Evolutionary conservation across 2,113 vertebrate species (phyloP).

Genomic region (Hypomesus transpacificus): DNA sequence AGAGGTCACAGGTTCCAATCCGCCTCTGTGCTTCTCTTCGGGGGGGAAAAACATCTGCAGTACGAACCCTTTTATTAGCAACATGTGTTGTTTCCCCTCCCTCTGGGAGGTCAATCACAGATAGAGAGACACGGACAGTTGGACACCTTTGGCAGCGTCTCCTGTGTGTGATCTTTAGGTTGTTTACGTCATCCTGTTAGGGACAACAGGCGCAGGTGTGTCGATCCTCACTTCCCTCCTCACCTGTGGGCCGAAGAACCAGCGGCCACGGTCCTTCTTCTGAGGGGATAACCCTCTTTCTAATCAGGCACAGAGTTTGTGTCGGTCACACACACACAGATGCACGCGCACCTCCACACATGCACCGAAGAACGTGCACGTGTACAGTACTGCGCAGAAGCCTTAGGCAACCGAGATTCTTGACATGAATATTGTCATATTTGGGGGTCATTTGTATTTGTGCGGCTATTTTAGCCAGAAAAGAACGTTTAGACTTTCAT

Average conservation of each 20-base stretch:
- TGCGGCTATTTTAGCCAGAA: too few relatives aligned
- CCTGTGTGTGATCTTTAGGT: too few relatives aligned
- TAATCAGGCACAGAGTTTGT: conserved; percentile 46
- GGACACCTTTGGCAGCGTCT: background rate
- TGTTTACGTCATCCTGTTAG: too few relatives aligned
- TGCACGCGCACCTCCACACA: background rate
- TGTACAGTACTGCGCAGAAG: background rate
- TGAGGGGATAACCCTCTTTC: conserved; percentile 14
- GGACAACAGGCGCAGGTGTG: conserved; percentile 20
- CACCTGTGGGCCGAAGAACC: conserved; percentile 27
- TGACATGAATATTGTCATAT: too few relatives aligned
- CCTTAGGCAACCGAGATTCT: too few relatives aligned
- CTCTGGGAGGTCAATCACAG: background rate
- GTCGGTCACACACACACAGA: conserved; percentile 35
- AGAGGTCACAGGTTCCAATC: too few relatives aligned
- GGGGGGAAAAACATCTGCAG: too few relatives aligned
- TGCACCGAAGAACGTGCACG: background rate
- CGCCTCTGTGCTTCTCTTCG: too few relatives aligned
- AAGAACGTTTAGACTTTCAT: background rate
- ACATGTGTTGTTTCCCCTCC: too few relatives aligned
- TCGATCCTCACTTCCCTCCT: conserved; percentile 13
- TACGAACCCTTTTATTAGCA: too few relatives aligned
- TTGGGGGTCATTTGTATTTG: too few relatives aligned
- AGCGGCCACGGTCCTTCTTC: conserved; percentile 26
- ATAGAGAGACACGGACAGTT: background rate